These are phyloP conservation scores for Muscidifurax raptorellus DNA, from an alignment of 1,140 invertebrate species.

Conservation along the genomic window DNA sequence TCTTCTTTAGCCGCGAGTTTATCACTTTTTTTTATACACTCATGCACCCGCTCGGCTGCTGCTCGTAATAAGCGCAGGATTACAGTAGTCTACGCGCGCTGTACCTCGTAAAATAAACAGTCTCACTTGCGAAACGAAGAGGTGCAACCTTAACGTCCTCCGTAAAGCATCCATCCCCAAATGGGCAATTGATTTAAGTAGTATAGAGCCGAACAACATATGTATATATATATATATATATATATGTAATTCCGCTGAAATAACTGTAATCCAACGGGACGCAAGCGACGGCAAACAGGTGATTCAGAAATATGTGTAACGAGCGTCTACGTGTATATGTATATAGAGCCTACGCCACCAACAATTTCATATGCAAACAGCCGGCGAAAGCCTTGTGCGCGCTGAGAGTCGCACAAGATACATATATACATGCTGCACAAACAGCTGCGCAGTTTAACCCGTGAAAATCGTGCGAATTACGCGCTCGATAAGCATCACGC, in stretches of 20 bases:
- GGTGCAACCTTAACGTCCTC: neutral
- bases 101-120: neutral
- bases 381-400: too few species aligned
- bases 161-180: neutral
- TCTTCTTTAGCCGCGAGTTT: neutral
- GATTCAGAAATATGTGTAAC: neutral
- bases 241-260: neutral
- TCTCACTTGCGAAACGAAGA: neutral
- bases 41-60: too few species aligned
- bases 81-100: too few species aligned
- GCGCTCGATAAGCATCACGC: slow-evolving; percentile 4
- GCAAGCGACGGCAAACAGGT: neutral
- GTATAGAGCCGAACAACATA: neutral
- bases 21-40: neutral
- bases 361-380: neutral
- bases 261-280: neutral
- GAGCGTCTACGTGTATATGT: too few species aligned
- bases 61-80: too few species aligned
- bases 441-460: too few species aligned
- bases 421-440: too few species aligned
- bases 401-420: too few species aligned
- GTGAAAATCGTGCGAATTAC: neutral
- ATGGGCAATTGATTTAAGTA: neutral
- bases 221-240: neutral
- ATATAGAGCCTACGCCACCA: neutral